Evolutionary conservation across 2,113 vertebrate genomes (phyloP).

Genomic region (Saimiri boliviensis): DNA sequence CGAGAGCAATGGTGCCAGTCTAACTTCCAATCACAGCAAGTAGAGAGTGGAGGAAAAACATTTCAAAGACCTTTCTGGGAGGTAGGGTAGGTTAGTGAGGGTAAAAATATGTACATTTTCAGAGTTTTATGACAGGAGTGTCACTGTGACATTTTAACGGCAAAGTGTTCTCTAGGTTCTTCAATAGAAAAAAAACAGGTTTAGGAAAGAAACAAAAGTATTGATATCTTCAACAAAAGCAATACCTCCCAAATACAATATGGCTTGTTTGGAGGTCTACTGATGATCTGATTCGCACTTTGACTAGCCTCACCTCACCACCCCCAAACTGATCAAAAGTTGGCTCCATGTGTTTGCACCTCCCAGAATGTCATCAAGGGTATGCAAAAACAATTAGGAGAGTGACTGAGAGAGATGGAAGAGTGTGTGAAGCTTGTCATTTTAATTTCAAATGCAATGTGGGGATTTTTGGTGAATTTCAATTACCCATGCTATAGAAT

Average conservation of each 20-base stretch:
- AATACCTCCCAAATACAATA: background rate
- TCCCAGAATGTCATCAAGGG: background rate
- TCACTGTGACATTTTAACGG: slow-evolving; percentile 67
- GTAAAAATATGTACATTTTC: slow-evolving; percentile 49
- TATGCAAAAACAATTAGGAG: background rate
- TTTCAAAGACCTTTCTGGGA: slow-evolving; percentile 10
- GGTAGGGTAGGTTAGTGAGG: background rate
- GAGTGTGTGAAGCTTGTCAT: background rate
- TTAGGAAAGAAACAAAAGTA: background rate
- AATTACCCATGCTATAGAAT: background rate
- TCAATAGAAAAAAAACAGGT: slow-evolving; percentile 35
- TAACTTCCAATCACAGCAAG: background rate
- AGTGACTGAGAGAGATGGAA: background rate
- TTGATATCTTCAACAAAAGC: background rate
- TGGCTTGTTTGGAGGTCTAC: background rate
- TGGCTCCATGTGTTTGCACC: background rate
- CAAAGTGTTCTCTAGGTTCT: slow-evolving; percentile 54
- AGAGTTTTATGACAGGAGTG: slow-evolving; percentile 51
- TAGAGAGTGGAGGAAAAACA: background rate
- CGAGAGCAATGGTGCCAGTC: background rate
- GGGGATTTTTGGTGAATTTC: background rate
- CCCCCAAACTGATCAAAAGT: background rate
- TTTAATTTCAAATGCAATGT: background rate
- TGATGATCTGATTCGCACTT: background rate
- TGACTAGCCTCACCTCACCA: background rate